These are phyloP conservation scores for Hippocampus abdominalis DNA, from an alignment of 2,113 vertebrate species.

Conservation along the genomic window DNA sequence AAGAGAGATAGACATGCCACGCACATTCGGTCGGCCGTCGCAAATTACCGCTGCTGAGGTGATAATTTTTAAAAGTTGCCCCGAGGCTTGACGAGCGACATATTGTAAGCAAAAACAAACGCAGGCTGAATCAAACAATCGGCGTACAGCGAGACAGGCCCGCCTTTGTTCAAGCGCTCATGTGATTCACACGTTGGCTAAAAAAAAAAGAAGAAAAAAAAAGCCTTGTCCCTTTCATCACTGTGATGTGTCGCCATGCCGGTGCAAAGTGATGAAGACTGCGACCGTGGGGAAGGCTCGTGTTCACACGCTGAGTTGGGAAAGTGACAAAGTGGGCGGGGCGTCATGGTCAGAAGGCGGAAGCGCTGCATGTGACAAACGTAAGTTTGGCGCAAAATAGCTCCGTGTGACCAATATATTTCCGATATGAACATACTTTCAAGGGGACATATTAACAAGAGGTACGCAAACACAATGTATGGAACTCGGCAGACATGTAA, in stretches of 20 bases:
- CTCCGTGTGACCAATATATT: background rate
- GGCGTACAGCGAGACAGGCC: conserved; percentile 25
- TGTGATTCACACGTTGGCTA: conserved; percentile 32
- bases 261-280: background rate
- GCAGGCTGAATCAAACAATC: conserved; percentile 5
- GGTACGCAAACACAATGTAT: background rate
- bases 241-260: background rate
- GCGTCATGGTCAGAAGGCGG: background rate
- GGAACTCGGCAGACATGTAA: background rate
- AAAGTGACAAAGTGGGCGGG: background rate
- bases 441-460: background rate
- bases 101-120: background rate
- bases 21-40: background rate
- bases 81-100: background rate
- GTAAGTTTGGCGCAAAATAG: background rate
- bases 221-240: conserved; percentile 6
- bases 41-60: background rate
- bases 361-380: background rate
- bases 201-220: too few species aligned
- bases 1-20: background rate
- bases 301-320: background rate
- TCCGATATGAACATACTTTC: background rate
- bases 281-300: background rate
- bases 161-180: conserved; percentile 25
- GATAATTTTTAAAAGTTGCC: background rate